phyloP scores from a whole-genome alignment of 2,888 invertebrate species.

The Lamproptera curius region DNA sequence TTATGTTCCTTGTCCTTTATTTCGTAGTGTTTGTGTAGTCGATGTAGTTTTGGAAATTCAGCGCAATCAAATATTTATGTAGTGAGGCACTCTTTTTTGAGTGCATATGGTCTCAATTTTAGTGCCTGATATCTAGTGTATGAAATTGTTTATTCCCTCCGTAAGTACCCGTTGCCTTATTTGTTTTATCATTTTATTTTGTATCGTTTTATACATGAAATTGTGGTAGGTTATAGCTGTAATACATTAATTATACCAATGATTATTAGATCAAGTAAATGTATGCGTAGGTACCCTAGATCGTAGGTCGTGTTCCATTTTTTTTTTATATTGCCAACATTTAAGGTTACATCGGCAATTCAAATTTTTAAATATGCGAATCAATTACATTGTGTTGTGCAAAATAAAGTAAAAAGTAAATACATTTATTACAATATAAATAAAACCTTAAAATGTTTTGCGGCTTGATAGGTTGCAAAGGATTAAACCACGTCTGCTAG shows the following conservation, averaged over 20 bases:
- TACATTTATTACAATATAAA: too few relatives aligned
- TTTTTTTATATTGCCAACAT: too few relatives aligned
- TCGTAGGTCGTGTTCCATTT: not conserved
- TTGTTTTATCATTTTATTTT: conserved; percentile 71
- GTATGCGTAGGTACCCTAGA: not conserved
- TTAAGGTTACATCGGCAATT: too few relatives aligned
- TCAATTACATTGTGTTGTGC: too few relatives aligned
- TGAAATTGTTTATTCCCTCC: conserved; percentile 71
- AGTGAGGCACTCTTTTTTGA: conserved; percentile 25
- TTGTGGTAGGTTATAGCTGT: conserved; percentile 50
- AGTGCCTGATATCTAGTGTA: conserved; percentile 63
- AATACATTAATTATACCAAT: conserved; percentile 31
- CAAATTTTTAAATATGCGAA: too few relatives aligned
- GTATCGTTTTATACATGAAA: conserved; percentile 46
- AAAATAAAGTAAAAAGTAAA: too few relatives aligned
- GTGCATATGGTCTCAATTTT: conserved; percentile 69
- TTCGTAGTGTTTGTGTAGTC: conserved; percentile 4
- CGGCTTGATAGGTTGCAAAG: too few relatives aligned
- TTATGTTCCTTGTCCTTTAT: conserved; percentile 26
- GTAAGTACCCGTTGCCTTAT: conserved; percentile 70
- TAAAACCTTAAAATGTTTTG: too few relatives aligned
- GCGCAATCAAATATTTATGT: not conserved
- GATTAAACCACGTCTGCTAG: too few relatives aligned
- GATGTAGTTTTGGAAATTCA: not conserved
- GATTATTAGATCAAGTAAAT: conserved; percentile 1